phyloP scores from a whole-genome alignment of 2,888 invertebrate genomes.

The Augiades crinisus region DNA sequence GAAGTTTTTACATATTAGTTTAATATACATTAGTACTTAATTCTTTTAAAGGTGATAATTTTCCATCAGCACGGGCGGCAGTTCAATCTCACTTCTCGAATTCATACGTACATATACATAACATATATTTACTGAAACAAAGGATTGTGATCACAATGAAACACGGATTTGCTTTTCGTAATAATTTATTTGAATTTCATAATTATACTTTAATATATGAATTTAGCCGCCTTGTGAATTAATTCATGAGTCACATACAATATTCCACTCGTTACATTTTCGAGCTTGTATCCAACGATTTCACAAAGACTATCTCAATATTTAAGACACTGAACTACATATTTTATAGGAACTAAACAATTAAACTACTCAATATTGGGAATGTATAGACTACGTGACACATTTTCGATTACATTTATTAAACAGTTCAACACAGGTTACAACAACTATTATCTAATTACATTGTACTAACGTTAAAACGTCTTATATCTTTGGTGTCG shows the following conservation, averaged over 20 bases:
- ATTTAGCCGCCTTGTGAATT: neutral
- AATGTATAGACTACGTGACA: constrained; percentile 69
- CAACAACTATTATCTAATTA: constrained; percentile 43
- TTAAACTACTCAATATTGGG: constrained; percentile 58
- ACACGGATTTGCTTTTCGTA: constrained; percentile 27
- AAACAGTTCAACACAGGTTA: constrained; percentile 52
- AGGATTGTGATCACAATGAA: neutral
- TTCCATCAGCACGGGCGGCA: no score
- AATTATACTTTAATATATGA: constrained; percentile 22
- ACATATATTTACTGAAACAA: neutral
- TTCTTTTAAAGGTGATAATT: no score
- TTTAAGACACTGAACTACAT: constrained; percentile 39
- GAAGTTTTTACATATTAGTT: no score
- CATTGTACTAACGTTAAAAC: constrained; percentile 51
- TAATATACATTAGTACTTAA: no score
- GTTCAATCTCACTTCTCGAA: no score
- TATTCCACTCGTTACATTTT: neutral
- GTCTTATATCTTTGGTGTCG: constrained; percentile 77
- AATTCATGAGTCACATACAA: neutral
- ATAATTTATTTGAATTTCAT: constrained; percentile 37
- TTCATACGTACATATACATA: no score
- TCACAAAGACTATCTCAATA: constrained; percentile 32
- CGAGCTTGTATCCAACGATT: constrained; percentile 28
- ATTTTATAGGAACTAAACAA: constrained; percentile 46
- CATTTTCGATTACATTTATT: constrained; percentile 36